phyloP scores from a whole-genome alignment of 2,113 vertebrate species.

The Elgaria multicarinata region DNA sequence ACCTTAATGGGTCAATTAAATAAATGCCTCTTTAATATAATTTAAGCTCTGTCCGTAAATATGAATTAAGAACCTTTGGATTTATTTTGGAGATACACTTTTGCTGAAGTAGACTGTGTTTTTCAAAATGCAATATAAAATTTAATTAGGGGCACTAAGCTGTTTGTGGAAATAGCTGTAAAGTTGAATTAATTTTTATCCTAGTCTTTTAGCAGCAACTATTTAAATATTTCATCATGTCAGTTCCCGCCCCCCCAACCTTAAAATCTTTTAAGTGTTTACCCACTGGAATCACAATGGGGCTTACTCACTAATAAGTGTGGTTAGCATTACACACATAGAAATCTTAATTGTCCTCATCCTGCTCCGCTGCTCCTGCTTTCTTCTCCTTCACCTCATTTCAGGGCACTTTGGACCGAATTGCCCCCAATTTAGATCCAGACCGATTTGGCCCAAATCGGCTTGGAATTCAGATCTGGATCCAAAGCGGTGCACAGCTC shows the following conservation, averaged over 20 bases:
- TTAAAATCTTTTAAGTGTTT: background rate
- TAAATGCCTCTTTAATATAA: background rate
- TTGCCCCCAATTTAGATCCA: too few relatives aligned
- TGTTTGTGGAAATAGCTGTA: background rate
- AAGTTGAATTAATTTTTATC: slow-evolving; percentile 5
- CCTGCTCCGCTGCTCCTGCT: too few relatives aligned
- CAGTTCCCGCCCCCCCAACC: background rate
- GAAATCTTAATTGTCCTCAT: too few relatives aligned
- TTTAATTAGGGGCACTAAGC: slow-evolving; percentile 14
- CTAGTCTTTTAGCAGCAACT: background rate
- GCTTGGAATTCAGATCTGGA: too few relatives aligned
- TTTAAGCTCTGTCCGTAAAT: slow-evolving; percentile 18
- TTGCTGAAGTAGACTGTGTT: background rate
- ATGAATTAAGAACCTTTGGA: background rate
- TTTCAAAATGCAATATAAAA: slow-evolving; percentile 26
- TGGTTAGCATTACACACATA: too few relatives aligned
- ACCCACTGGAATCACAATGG: background rate
- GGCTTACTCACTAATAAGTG: too few relatives aligned
- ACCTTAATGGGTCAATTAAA: background rate
- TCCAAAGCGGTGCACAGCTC: too few relatives aligned
- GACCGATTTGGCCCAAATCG: too few relatives aligned
- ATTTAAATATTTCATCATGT: slow-evolving; percentile 1
- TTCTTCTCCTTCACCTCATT: too few relatives aligned
- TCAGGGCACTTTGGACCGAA: too few relatives aligned
- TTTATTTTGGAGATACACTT: slow-evolving; percentile 9